Conservation (phyloP, 2,888 invertebrate species). For the Andrena bucephala region DNA sequence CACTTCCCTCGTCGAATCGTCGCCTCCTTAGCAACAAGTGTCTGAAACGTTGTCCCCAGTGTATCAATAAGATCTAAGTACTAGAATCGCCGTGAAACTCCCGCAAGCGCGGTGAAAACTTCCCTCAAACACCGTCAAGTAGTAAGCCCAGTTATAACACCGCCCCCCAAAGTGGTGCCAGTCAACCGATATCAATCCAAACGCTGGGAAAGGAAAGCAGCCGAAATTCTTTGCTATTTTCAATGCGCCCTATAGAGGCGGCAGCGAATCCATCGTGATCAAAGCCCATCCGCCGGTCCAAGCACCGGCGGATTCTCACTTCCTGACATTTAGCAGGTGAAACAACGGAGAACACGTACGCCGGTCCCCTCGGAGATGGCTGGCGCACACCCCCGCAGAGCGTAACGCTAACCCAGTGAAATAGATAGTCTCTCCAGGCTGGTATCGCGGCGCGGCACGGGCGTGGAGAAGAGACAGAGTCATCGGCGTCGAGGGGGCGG, state of each 20-base stretch:
- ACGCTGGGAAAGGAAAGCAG: not conserved
- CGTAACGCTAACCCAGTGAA: constrained; percentile 82
- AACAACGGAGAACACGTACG: constrained; percentile 29
- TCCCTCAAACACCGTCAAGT: not conserved
- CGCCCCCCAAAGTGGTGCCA: not conserved
- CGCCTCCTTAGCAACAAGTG: constrained; percentile 71
- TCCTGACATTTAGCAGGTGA: constrained; percentile 39
- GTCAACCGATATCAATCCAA: not conserved
- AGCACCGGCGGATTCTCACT: constrained; percentile 22
- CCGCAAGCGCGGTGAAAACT: not conserved
- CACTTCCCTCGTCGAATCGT: constrained; percentile 53
- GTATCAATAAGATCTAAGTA: not conserved
- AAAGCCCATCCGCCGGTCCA: constrained; percentile 11
- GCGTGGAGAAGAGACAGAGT: constrained; percentile 35
- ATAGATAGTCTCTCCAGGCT: constrained; percentile 87
- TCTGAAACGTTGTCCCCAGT: constrained; percentile 16
- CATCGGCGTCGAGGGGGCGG: constrained; percentile 1
- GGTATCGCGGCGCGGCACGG: constrained; percentile 87
- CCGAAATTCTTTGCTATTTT: constrained; percentile 7
- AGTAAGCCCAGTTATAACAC: not conserved
- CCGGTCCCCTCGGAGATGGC: constrained; percentile 50
- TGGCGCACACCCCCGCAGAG: constrained; percentile 46
- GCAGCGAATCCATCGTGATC: constrained; percentile 15
- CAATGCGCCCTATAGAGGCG: not conserved
- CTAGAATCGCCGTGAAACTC: not conserved